Base-by-base conservation (phyloP, 1,140 invertebrate species). In the Saccostrea echinata region DNA sequence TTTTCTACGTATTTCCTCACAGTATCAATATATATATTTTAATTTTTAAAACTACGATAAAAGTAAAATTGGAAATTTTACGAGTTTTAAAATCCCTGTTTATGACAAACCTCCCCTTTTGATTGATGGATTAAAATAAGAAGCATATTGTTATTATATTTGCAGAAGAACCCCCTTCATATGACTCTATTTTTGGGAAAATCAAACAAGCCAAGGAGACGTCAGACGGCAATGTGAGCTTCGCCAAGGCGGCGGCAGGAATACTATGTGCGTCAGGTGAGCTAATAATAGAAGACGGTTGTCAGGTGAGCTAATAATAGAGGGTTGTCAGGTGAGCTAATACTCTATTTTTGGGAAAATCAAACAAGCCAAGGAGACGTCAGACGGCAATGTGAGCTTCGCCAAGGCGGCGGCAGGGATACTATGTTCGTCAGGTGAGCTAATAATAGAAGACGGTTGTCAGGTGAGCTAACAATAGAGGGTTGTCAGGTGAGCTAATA, bases 101-200 rank as follows among this genome's bases (percentile, higher is more conserved):
- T 43, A 43, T 0, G 43, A 43, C 4, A 43, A 43, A 43, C 6
- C 9, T 0, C 43, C 35, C 35, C 43, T 6, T 43, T 43, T 43
- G 6, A 43, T 43, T 43, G 43, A 43, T 43, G 43, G 43, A 43
- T 43, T 43, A 6, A 43, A 43, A 8, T 6, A 43, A 43, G 6
- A 43, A 0, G 43, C 4, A 43, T 3, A 3, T 43, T 43, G 43
- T 43, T 43, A 82, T 89, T 90, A 88, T 86, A 90, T 84, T 94
- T 94, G 68, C 92, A 96, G 96, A 95, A 87, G 96, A 96, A 80
- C 96, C 96, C 13, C 96, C 96, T 21, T 96, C 96, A 0, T 97
- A 97, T 91, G 96, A 97, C 91, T 97, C 96, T 1, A 90, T 97
- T 1, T 97, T 96, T 95, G 96, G 96, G 33, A 94, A 96, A 92